A percentile compares a stretch with the other conserved stretches of the same genome.
Evolutionary conservation across 2,888 invertebrate species (phyloP).

Genomic region (Troides aeacus): DNA sequence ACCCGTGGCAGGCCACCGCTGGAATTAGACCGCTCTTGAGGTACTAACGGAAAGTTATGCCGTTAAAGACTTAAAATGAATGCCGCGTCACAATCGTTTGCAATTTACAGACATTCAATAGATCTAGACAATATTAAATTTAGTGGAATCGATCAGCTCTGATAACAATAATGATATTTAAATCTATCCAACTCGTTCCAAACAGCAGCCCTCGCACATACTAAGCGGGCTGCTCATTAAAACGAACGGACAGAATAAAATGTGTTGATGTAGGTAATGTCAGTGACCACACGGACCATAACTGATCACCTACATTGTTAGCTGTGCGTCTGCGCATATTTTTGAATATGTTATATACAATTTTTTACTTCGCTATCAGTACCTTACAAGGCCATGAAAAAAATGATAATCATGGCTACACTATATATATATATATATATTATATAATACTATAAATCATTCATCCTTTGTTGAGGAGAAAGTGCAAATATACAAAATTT

Average conservation of each 20-base stretch:
- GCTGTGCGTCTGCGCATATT: constrained; percentile 14
- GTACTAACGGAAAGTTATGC: too few relatives aligned
- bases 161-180: constrained; percentile 19
- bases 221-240: constrained; percentile 22
- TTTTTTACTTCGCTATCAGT: too few relatives aligned
- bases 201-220: constrained; percentile 18
- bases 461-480: too few relatives aligned
- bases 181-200: constrained; percentile 20
- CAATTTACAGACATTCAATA: not conserved
- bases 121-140: not conserved
- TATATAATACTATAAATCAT: too few relatives aligned
- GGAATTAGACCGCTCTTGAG: too few relatives aligned
- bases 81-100: too few relatives aligned
- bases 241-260: constrained; percentile 19
- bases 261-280: constrained; percentile 30
- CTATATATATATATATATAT: too few relatives aligned
- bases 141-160: not conserved
- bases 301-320: constrained; percentile 11
- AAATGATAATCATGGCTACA: too few relatives aligned
- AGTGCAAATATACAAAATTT: too few relatives aligned
- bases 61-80: too few relatives aligned
- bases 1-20: too few relatives aligned
- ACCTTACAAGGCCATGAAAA: too few relatives aligned
- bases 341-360: not conserved
- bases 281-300: constrained; percentile 5